Base-by-base conservation (phyloP, 2,888 invertebrate genomes). In the Troides oblongomaculatus region DNA sequence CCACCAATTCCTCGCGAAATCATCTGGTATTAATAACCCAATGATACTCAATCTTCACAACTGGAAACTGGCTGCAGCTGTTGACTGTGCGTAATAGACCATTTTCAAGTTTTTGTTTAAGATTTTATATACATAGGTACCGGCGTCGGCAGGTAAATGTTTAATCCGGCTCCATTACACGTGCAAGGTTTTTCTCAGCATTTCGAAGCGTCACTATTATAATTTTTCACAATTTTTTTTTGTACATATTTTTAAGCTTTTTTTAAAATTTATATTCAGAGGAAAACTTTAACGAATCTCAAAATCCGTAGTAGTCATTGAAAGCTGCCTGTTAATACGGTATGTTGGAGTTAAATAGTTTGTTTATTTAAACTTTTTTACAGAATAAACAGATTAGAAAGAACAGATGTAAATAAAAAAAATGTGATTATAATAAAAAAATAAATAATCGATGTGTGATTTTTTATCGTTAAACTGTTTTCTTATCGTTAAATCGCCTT, bases 161-260 rank as follows among this genome's bases (percentile, higher is more conserved):
- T 46, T 74, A 65, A 76, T 76, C 76, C 77, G 75, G 75, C 72
- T 74, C 61, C 43, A 63, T 70, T 56, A 72, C 76, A 75, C 75
- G 74, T 74, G 76, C 74, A 74, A 73, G 72, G 71, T 72, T 75
- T 71, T 72, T 67, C 69, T 71, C 69, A 68, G 30, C 74, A 73
- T 72, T n/a, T n/a, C 36, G 53, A 14, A 46, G 46, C 1, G 10
- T 5, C 46, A 14, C 6, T n/a, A 53, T 53, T 12, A 53, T 53
- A 18, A 53, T 53, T 53, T 53, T 18, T 18, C 53, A 53, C 18
- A n/a, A 18, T 18, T n/a, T n/a, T 4, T 53, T 1, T n/a, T 53
- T 18, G 18, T 53, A n/a, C n/a, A 53, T 18, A 53, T 18, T 6
- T 6, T 53, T 53, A 50, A 12, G 46, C 2, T 14, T 46, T 2